These are phyloP conservation scores for Drosophila tanythrix DNA, from an alignment of 2,888 invertebrate genomes.

Conservation along the genomic window DNA sequence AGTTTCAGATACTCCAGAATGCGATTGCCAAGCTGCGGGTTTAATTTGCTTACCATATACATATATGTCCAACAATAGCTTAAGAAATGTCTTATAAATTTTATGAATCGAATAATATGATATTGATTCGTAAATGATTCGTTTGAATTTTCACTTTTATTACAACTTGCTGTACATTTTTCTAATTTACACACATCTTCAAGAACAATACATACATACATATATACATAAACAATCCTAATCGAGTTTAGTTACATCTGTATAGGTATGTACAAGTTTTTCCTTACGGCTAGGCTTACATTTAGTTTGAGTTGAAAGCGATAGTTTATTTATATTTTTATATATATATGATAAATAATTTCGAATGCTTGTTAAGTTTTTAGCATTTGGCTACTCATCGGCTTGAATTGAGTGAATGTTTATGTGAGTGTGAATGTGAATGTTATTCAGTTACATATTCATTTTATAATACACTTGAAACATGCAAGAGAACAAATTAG, in stretches of 20 bases:
- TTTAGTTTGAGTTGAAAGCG: conserved; percentile 37
- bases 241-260: conserved; percentile 31
- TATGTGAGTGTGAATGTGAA: conserved; percentile 16
- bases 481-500: background rate
- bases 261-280: conserved; percentile 69
- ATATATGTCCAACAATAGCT: background rate
- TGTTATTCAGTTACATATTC: conserved; percentile 34
- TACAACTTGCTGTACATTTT: conserved; percentile 20
- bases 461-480: background rate
- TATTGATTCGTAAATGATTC: conserved; percentile 7
- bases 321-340: background rate
- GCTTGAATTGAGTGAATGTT: conserved; percentile 18
- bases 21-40: conserved; percentile 90
- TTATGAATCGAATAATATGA: conserved; percentile 22
- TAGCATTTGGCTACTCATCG: conserved; percentile 46
- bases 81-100: conserved; percentile 15
- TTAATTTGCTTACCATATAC: conserved; percentile 50
- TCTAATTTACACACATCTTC: conserved; percentile 1
- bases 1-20: conserved; percentile 91
- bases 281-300: conserved; percentile 23
- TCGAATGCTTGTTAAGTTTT: conserved; percentile 17
- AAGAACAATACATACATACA: conserved; percentile 1
- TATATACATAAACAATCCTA: conserved; percentile 36
- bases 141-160: conserved; percentile 42
- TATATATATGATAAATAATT: conserved; percentile 1